A percentile compares a stretch with the other conserved stretches of the same genome.
Conservation (phyloP, 2,888 invertebrate species). For the Cosmorhoe ocellata region DNA sequence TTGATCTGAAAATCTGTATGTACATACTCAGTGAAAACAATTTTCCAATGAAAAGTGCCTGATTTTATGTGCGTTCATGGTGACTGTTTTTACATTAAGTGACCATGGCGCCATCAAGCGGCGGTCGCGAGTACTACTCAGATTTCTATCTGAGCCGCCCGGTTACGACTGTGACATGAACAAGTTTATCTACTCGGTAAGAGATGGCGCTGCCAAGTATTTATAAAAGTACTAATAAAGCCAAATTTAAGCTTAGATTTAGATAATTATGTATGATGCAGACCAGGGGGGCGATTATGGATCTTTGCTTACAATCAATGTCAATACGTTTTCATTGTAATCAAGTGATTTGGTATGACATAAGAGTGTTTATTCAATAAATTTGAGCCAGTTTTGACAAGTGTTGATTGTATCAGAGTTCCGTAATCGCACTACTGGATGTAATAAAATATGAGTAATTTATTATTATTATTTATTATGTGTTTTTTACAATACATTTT, state of each 20-base stretch:
- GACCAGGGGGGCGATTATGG: too few species aligned
- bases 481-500: constrained; percentile 10
- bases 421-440: too few species aligned
- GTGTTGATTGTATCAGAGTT: too few species aligned
- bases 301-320: too few species aligned
- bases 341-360: too few species aligned
- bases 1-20: constrained; percentile 8
- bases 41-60: constrained; percentile 33
- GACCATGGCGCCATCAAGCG: constrained; percentile 83
- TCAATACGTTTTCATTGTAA: too few species aligned
- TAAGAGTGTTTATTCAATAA: too few species aligned
- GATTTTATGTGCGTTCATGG: constrained; percentile 81
- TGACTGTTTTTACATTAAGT: constrained; percentile 85
- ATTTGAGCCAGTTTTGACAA: too few species aligned
- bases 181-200: constrained; percentile 73
- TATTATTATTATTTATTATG: too few species aligned
- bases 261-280: too few species aligned
- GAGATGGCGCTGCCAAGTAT: constrained; percentile 63
- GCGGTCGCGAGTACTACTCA: constrained; percentile 78
- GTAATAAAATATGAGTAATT: too few species aligned
- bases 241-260: too few species aligned
- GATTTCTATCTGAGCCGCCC: constrained; percentile 61
- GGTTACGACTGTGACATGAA: constrained; percentile 46
- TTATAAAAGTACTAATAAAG: background rate
- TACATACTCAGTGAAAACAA: constrained; percentile 13